phyloP scores from a whole-genome alignment of 2,888 invertebrate species.

The Papilio demoleus region DNA sequence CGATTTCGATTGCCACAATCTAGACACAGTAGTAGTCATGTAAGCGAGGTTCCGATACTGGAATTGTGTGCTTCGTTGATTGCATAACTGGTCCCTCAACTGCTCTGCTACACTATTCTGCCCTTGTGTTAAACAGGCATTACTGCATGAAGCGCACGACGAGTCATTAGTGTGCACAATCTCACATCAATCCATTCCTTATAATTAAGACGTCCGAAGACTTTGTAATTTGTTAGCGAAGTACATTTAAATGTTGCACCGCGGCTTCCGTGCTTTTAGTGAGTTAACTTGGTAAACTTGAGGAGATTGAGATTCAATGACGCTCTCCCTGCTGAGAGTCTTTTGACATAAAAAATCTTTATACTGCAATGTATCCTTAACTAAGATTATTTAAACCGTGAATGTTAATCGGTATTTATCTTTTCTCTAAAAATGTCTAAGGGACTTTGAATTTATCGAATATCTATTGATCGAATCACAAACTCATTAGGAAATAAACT shows the following conservation, averaged over 20 bases:
- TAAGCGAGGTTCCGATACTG: too few species aligned
- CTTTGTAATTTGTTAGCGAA: conserved; percentile 51
- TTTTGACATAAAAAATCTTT: not conserved
- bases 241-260: conserved; percentile 25
- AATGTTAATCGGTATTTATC: not conserved
- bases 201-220: conserved; percentile 71
- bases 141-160: conserved; percentile 68
- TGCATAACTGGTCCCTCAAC: not conserved
- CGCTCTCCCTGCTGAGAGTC: not conserved
- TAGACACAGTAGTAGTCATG: too few species aligned
- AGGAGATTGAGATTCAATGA: conserved; percentile 1
- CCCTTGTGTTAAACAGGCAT: conserved; percentile 37
- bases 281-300: conserved; percentile 8
- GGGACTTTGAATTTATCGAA: conserved; percentile 25
- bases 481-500: conserved; percentile 26
- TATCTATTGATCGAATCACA: conserved; percentile 19
- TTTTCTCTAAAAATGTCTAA: not conserved
- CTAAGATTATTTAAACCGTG: not conserved
- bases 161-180: conserved; percentile 65
- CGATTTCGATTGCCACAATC: too few species aligned
- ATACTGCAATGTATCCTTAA: not conserved
- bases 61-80: too few species aligned
- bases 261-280: conserved; percentile 24
- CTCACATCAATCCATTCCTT: conserved; percentile 65
- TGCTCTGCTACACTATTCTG: not conserved